Evolutionary conservation across 1,140 invertebrate genomes (phyloP), one percentile per base, ranked within the genome.

Genomic region (Orchesella cincta): DNA sequence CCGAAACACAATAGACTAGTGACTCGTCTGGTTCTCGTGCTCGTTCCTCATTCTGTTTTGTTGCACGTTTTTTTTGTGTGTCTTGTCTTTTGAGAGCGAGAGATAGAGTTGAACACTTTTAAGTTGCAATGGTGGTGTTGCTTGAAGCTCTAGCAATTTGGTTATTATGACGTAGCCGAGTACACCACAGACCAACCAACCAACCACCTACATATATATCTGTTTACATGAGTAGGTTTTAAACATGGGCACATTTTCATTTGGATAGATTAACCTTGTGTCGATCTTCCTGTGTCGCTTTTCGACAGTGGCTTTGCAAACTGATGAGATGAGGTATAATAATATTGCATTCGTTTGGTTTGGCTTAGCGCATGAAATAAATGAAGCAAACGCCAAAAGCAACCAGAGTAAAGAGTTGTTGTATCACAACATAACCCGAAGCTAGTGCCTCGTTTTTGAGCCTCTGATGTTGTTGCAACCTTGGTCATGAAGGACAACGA

Each of bases 231-330:
- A 67, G 62, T 67, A 67, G 62, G 62, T 31, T 67, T 67, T 14
- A 67, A 51, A 35, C 39, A 73, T 78, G 73, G 77, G 54, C 70
- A 78, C 77, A 75, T 64, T 75, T 74, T 33, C 62, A 46, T 46
- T 73, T 51, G 8, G 33, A 74, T 78, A 67, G 74, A 78, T 78
- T 78, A 78, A 78, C 77, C 77, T 78, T 78, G 77, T 78, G 72
- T 52, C 77, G 73, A 78, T 78, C 77, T 78, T 78, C 77, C 77
- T 78, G 77, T 78, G 70, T 77, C 71, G 62, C 33, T 67, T 29
- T 46, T 46, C 20, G 8, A 46, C 20, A 46, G 8, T 46, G 20
- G 8, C 39, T 12, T 20, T 46, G 39, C 8, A 20, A 20, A 46
- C 8, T 46, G 39, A 20, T 46, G 8, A 46, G 39, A 46, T 46